Evolutionary conservation across 2,113 vertebrate species (phyloP).

Genomic region (Myocastor coypus): DNA sequence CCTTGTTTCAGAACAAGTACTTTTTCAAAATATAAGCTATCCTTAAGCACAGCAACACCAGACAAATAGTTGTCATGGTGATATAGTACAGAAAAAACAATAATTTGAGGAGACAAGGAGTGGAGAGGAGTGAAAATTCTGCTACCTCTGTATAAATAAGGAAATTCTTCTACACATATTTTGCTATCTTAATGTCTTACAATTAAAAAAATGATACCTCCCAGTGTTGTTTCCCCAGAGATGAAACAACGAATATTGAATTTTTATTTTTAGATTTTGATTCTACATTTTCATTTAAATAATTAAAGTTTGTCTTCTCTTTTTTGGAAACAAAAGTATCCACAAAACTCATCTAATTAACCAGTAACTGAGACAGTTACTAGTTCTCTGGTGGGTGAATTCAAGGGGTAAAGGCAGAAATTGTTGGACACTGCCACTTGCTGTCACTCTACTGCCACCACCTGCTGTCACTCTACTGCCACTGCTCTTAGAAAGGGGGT

Average conservation of each 20-base stretch:
- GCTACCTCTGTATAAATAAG: not conserved
- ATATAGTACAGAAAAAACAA: not conserved
- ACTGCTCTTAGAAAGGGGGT: not conserved
- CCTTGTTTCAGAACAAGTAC: not conserved
- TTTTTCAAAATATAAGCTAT: constrained; percentile 1
- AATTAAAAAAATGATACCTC: not conserved
- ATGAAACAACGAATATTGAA: not conserved
- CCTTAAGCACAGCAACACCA: not conserved
- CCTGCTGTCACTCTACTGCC: constrained; percentile 67
- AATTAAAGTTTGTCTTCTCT: not conserved
- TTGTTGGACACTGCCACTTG: constrained; percentile 82
- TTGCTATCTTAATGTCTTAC: not conserved
- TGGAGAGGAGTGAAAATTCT: not conserved
- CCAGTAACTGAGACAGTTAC: not conserved
- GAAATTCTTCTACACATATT: not conserved
- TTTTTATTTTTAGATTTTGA: constrained; percentile 24
- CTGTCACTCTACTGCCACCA: constrained; percentile 52
- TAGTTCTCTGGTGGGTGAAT: not conserved
- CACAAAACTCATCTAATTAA: not conserved
- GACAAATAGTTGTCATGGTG: not conserved
- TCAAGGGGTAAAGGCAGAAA: not conserved
- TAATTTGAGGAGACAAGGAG: not conserved
- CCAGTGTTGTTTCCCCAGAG: not conserved
- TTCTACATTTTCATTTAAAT: not conserved
- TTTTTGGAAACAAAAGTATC: not conserved